phyloP scores from a whole-genome alignment of 2,888 invertebrate species.

The Macrophya annulata region DNA sequence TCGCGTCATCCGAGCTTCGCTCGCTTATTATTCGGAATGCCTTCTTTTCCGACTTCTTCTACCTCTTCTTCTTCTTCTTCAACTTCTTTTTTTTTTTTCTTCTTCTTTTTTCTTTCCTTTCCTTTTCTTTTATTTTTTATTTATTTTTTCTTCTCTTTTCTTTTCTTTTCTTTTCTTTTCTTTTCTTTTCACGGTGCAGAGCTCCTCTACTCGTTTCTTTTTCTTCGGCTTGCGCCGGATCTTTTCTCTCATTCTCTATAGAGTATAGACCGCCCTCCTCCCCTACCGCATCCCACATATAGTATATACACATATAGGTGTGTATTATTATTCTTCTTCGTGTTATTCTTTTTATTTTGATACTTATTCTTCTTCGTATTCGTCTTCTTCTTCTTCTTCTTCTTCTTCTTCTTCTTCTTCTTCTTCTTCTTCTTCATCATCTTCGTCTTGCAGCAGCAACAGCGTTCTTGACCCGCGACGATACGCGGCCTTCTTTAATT shows the following conservation, averaged over 20 bases:
- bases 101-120: constrained; percentile 58
- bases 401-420: constrained; percentile 6
- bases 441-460: neutral
- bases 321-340: neutral
- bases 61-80: constrained; percentile 40
- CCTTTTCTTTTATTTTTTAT: constrained; percentile 15
- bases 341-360: neutral
- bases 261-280: constrained; percentile 64
- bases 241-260: constrained; percentile 27
- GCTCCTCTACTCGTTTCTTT: constrained; percentile 12
- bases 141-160: constrained; percentile 60
- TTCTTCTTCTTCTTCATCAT: neutral
- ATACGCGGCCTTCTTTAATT: constrained; percentile 46
- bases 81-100: constrained; percentile 15
- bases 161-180: constrained; percentile 61
- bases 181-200: constrained; percentile 30
- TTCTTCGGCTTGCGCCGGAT: constrained; percentile 14
- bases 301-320: neutral
- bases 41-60: constrained; percentile 54
- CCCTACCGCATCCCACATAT: constrained; percentile 16
- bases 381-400: constrained; percentile 2
- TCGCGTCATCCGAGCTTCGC: constrained; percentile 51
- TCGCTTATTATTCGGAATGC: constrained; percentile 55
- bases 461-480: constrained; percentile 50
- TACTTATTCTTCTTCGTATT: neutral